phyloP scores from a whole-genome alignment of 2,113 vertebrate species.

The Echinops telfairi region DNA sequence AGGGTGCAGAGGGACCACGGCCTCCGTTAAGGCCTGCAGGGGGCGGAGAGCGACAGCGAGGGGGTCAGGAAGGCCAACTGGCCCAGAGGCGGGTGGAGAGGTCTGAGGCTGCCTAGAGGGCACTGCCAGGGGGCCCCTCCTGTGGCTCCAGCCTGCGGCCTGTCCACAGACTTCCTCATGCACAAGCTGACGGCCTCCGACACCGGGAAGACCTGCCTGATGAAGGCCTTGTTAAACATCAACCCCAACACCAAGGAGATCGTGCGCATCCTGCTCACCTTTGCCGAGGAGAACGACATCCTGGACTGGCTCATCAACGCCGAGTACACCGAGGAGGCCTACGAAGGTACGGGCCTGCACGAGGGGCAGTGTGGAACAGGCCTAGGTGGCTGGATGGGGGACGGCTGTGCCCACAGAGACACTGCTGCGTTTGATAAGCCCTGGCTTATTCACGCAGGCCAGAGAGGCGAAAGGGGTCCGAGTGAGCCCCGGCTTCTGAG shows the following conservation, averaged over 20 bases:
- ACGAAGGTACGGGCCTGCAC: conserved; percentile 84
- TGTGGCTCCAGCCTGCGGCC: neutral
- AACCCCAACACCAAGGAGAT: conserved; percentile 87
- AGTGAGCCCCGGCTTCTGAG: neutral
- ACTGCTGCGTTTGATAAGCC: neutral
- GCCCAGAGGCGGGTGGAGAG: neutral
- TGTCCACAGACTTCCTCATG: conserved; percentile 88
- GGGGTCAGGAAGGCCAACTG: neutral
- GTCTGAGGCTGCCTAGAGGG: neutral
- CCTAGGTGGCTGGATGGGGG: neutral
- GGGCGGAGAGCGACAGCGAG: neutral
- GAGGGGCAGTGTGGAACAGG: neutral
- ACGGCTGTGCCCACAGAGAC: neutral
- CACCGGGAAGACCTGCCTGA: conserved; percentile 90
- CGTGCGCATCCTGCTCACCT: conserved; percentile 84
- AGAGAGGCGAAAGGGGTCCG: neutral
- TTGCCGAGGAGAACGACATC: conserved; percentile 87
- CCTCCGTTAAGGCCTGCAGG: too few species aligned
- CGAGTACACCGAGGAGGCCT: conserved; percentile 89
- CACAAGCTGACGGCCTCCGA: conserved; percentile 88
- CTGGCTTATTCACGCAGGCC: neutral
- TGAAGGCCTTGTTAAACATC: conserved; percentile 91
- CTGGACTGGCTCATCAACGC: conserved; percentile 89
- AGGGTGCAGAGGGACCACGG: neutral
- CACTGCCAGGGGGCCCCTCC: rapidly evolving